A percentile compares a stretch with the other conserved stretches of the same genome.
These are phyloP conservation scores for Holothuria scabra DNA, from an alignment of 53 echinoderm and acorn worm species.

Conservation along the genomic window DNA sequence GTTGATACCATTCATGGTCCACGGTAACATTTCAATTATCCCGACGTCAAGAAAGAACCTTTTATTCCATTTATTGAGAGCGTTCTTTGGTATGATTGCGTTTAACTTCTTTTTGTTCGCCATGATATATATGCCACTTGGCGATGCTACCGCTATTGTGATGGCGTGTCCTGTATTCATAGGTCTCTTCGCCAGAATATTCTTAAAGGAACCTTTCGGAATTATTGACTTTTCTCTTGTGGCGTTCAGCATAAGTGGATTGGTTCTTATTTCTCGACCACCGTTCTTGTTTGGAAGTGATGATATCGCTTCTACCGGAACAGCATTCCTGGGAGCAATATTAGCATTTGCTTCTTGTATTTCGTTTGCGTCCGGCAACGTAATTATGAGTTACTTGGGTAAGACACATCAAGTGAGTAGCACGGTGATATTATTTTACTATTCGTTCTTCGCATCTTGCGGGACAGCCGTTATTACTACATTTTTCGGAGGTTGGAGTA, in stretches of 20 bases:
- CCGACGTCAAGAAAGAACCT: background rate
- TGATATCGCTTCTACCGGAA: background rate
- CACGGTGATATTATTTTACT: background rate
- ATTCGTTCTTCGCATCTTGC: background rate
- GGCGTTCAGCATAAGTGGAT: background rate
- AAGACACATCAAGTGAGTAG: background rate
- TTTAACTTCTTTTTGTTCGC: slow-evolving; percentile 4
- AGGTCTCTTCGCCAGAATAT: slow-evolving; percentile 7
- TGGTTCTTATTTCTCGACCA: slow-evolving; percentile 20
- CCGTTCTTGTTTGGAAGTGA: background rate
- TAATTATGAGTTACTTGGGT: background rate
- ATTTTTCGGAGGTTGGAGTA: background rate
- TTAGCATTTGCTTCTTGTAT: slow-evolving; percentile 8
- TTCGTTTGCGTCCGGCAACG: background rate
- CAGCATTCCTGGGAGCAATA: background rate
- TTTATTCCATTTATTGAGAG: background rate
- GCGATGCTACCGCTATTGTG: slow-evolving; percentile 4
- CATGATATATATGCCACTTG: slow-evolving; percentile 4
- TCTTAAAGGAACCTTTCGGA: slow-evolving; percentile 24
- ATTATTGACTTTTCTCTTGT: slow-evolving; percentile 11
- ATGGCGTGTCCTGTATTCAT: slow-evolving; percentile 9
- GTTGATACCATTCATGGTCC: slow-evolving; percentile 1
- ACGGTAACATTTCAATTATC: background rate
- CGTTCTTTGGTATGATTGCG: background rate
- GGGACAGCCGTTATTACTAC: background rate